Evolutionary conservation across 2,797 vertebrate species (phyloP), one percentile per base, ranked within the genome.

Genomic region (Poecilia picta): DNA sequence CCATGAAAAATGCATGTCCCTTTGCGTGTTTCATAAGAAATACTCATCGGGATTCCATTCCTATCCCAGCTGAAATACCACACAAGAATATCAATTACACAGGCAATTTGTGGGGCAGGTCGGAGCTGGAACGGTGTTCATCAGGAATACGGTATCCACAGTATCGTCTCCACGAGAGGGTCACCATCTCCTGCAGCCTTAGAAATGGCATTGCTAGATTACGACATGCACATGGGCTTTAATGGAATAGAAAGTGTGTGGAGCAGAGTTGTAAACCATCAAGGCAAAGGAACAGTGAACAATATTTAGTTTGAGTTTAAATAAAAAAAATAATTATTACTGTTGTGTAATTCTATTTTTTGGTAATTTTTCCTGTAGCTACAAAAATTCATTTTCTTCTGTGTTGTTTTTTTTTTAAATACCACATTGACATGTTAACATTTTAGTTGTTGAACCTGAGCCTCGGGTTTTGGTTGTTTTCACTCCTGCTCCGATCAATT

Each of bases 1-100:
- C 88, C 88, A 94, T 95, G 92, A 95, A 95, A 95, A 93, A 95
- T 94, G 92, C 88, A 95, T 95, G 91, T 89, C 83, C 87, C 86
- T 89, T 90, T 87, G 87, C 81, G 90, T 88, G 85, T 92, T 94
- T 94, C 91, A 93, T 93, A 93, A 93, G 90, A 94, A 92, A 82
- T 82, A 76, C 92, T 94, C 93, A 94, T 95, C 85, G 75, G 87
- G 86, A 95, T 95, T 95, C 93, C 78, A 72, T 79, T 90, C 89
- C 89, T 78, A 88, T 92, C 89, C 84, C 88, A 15, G 82, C 81
- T 73, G 86, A 84, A 90, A 91, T 78, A 90, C 92, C 92, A 82
- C 92, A 89, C 88, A 91, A 87, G 93, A 93, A 95, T 95, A 93
- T 93, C 89, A 94, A 94, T 94, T 92, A 93, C 89, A 47, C 79